phyloP scores from a whole-genome alignment of 2,113 vertebrate species.

The Oncorhynchus nerka region DNA sequence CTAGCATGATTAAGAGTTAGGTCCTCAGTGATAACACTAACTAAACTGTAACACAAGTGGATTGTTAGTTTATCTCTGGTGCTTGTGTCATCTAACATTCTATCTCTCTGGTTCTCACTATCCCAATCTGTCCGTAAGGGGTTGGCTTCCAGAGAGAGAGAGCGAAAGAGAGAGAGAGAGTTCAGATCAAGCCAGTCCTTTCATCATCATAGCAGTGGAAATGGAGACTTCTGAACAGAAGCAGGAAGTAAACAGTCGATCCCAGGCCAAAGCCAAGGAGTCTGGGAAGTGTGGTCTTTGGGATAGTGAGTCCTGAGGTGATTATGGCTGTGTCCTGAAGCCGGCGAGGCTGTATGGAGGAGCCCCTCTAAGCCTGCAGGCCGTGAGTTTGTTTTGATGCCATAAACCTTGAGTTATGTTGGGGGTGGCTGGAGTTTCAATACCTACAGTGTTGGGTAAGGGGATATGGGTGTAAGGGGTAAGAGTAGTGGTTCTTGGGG shows the following conservation, averaged over 20 bases:
- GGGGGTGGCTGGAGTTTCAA: not conserved
- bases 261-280: conserved; percentile 24
- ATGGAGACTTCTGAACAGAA: not conserved
- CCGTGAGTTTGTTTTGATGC: conserved; percentile 31
- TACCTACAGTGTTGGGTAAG: conserved; percentile 21
- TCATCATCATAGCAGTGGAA: conserved; percentile 2
- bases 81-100: not conserved
- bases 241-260: not conserved
- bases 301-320: conserved; percentile 54
- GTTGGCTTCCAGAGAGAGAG: not conserved
- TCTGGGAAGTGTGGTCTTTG: conserved; percentile 56
- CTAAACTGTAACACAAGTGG: conserved; percentile 41
- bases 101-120: conserved; percentile 21
- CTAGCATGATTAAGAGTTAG: conserved; percentile 28
- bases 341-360: conserved; percentile 15
- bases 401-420: conserved; percentile 31
- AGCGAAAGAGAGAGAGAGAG: not conserved
- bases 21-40: conserved; percentile 36
- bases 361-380: conserved; percentile 1
- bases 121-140: conserved; percentile 10
- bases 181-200: conserved; percentile 22
- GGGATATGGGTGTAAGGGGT: conserved; percentile 9
- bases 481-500: not conserved
- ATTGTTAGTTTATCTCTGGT: conserved; percentile 36
- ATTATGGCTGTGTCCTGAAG: conserved; percentile 21